phyloP scores from a whole-genome alignment of 1,140 invertebrate genomes.

The Drosophila pseudoananassae region DNA sequence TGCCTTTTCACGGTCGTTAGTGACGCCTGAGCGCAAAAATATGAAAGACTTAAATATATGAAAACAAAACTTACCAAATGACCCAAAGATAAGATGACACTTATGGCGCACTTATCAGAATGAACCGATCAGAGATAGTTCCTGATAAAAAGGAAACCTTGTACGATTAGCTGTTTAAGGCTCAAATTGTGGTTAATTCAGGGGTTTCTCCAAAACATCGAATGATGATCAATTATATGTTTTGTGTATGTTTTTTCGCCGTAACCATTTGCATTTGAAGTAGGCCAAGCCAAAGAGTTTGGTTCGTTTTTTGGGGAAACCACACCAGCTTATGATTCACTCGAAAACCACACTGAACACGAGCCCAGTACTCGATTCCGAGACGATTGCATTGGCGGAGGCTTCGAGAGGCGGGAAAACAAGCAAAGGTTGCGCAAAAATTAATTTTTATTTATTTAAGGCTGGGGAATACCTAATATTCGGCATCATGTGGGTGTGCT shows the following conservation, averaged over 20 bases:
- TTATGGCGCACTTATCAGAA: constrained; percentile 5
- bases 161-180: constrained; percentile 25
- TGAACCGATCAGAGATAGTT: not conserved
- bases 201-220: constrained; percentile 35
- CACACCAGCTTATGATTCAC: constrained; percentile 59
- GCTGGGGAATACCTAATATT: constrained; percentile 59
- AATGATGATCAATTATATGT: constrained; percentile 22
- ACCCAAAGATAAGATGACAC: constrained; percentile 25
- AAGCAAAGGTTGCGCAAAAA: constrained; percentile 69
- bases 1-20: constrained; percentile 77
- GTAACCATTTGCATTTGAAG: constrained; percentile 63
- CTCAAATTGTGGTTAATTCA: constrained; percentile 13
- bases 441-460: constrained; percentile 15
- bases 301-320: constrained; percentile 65
- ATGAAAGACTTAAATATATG: constrained; percentile 13
- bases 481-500: constrained; percentile 54
- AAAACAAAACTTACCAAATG: constrained; percentile 22
- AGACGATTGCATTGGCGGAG: constrained; percentile 21
- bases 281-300: constrained; percentile 52
- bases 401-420: constrained; percentile 32
- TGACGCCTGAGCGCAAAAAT: constrained; percentile 43
- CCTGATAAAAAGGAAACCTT: constrained; percentile 11
- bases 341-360: constrained; percentile 27
- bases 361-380: constrained; percentile 24
- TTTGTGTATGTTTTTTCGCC: constrained; percentile 10